Conservation (phyloP, 53 echinoderm and acorn worm genomes). For the Zoroaster sp. region DNA sequence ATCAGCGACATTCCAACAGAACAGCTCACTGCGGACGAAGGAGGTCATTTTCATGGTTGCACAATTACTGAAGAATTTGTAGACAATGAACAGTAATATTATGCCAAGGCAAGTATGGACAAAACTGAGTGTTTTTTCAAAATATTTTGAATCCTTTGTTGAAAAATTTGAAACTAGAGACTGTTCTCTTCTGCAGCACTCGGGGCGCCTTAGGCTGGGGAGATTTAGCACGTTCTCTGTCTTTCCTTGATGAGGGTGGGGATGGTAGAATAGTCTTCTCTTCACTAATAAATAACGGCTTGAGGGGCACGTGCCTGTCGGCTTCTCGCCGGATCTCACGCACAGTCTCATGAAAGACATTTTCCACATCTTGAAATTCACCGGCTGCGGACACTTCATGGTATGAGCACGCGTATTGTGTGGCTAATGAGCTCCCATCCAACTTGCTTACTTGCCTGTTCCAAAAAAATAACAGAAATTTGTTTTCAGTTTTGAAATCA, state of each 20-base stretch:
- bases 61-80: too few species aligned
- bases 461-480: background rate
- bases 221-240: constrained; percentile 64
- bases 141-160: constrained; percentile 97
- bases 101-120: background rate
- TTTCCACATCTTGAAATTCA: constrained; percentile 83
- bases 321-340: constrained; percentile 91
- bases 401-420: constrained; percentile 95
- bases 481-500: too few species aligned
- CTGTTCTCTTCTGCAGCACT: constrained; percentile 90
- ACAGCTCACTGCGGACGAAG: too few species aligned
- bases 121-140: constrained; percentile 2
- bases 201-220: constrained; percentile 82
- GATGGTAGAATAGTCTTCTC: constrained; percentile 73
- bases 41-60: too few species aligned
- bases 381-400: constrained; percentile 96
- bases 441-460: constrained; percentile 96
- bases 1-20: too few species aligned
- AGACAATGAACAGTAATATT: too few species aligned
- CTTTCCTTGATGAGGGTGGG: constrained; percentile 43
- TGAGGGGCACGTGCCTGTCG: constrained; percentile 88
- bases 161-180: constrained; percentile 93
- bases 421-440: constrained; percentile 86
- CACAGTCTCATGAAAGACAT: constrained; percentile 92
- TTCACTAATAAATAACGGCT: constrained; percentile 93